phyloP scores from a whole-genome alignment of 2,113 vertebrate species.

The Capreolus pygargus region DNA sequence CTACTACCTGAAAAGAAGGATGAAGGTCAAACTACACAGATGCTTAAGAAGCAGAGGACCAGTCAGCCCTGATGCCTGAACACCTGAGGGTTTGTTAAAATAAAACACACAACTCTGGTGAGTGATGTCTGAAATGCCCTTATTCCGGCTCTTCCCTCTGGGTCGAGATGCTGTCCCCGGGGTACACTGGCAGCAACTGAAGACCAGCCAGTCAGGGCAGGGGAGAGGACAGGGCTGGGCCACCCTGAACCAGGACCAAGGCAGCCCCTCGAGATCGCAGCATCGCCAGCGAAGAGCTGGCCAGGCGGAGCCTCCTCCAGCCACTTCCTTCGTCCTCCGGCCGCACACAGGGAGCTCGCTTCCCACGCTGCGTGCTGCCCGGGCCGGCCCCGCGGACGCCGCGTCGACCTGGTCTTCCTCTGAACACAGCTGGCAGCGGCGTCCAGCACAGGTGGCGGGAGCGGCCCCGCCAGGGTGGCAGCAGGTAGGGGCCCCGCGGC shows the following conservation, averaged over 20 bases:
- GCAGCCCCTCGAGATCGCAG: too few species aligned
- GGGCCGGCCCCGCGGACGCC: rapidly evolving
- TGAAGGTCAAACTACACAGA: background rate
- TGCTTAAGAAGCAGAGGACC: background rate
- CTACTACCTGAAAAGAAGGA: background rate
- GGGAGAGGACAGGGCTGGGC: background rate
- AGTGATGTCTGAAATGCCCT: background rate
- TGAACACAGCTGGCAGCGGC: rapidly evolving
- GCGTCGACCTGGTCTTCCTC: background rate
- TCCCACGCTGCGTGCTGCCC: rapidly evolving
- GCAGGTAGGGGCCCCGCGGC: rapidly evolving
- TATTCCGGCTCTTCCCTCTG: background rate
- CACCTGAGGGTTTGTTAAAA: background rate
- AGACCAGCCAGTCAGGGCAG: background rate
- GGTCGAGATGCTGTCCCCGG: background rate
- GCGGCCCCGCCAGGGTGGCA: background rate
- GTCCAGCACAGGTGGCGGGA: background rate
- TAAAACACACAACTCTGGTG: background rate
- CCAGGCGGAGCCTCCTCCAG: background rate
- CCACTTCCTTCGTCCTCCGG: rapidly evolving
- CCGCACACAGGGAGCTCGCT: rapidly evolving
- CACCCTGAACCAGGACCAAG: background rate
- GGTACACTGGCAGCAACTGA: rapidly evolving
- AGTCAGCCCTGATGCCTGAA: too few species aligned
- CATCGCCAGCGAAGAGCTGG: background rate